Base-by-base conservation (phyloP, 2,888 invertebrate genomes). In the Catotricha subobsoleta region DNA sequence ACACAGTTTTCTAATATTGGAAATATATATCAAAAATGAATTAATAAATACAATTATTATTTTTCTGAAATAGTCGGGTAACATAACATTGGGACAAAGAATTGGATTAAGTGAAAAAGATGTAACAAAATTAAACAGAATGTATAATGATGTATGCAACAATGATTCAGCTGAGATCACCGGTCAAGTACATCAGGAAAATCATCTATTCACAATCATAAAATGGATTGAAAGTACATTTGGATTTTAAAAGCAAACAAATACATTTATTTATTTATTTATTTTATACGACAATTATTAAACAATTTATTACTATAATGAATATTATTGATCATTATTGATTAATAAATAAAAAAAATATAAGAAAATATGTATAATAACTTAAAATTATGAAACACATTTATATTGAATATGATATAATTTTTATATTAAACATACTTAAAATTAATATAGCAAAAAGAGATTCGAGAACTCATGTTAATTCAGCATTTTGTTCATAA, bases 61-160 rank as follows among this genome's bases (percentile, higher is more conserved):
- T 18, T 18, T 35, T 42, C 43, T 15, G 36, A 36, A 25, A 25
- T 36, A 23, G 13, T 5, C 8, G 8, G 7, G 9, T 2, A n/a
- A n/a, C n/a, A n/a, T n/a, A n/a, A n/a, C 54, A 41, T 56, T 71
- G 41, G 71, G 71, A 1, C 71, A 71, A 49, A 60, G 70, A n/a
- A 54, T 57, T 29, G 65, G 65, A 18, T 56, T 72, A 12, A 71
- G 70, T 40, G 56, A 59, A 3, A 68, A 66, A 45, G 71, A 72
- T 43, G 52, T 66, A 9, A 49, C 53, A 13, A 72, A 71, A 50
- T 49, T 71, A 7, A 62, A 65, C 47, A 56, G 56, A 44, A 70
- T 71, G 71, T 71, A 71, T 49, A 48, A 58, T 15, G 13, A 7
- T 2, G 4, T 3, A 3, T 36, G 36, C 25, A 36, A 36, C 9